Conservation (phyloP, 2,797 vertebrate genomes). For the Tokudaia tokunoshimensis region DNA sequence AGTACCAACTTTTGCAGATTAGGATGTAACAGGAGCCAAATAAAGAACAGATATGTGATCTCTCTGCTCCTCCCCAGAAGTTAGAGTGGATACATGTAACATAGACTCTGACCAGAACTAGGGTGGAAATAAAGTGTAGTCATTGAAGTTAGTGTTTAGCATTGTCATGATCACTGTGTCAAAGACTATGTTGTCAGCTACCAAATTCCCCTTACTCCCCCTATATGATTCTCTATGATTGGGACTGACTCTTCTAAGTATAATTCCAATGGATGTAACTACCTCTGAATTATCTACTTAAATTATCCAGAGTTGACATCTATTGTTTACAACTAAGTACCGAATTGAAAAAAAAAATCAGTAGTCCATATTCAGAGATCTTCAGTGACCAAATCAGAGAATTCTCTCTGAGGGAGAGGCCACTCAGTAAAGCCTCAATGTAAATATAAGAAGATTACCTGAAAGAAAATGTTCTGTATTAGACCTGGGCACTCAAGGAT, state of each 20-base stretch:
- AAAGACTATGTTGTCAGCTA: background rate
- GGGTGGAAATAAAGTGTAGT: background rate
- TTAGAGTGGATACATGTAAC: background rate
- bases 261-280: conserved; percentile 15
- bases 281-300: conserved; percentile 39
- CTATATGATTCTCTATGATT: background rate
- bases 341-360: background rate
- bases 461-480: background rate
- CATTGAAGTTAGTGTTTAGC: background rate
- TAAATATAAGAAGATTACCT: conserved; percentile 31
- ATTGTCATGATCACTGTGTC: background rate
- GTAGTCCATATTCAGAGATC: background rate
- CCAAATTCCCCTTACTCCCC: background rate
- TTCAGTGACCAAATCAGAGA: background rate
- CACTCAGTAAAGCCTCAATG: conserved; percentile 9
- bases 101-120: background rate
- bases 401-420: background rate
- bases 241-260: background rate
- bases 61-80: background rate
- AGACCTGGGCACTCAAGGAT: background rate
- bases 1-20: background rate
- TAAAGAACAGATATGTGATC: background rate
- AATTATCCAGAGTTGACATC: background rate
- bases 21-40: background rate
- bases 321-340: background rate